phyloP scores from a whole-genome alignment of 2,113 vertebrate species.

The Dasypus novemcinctus region DNA sequence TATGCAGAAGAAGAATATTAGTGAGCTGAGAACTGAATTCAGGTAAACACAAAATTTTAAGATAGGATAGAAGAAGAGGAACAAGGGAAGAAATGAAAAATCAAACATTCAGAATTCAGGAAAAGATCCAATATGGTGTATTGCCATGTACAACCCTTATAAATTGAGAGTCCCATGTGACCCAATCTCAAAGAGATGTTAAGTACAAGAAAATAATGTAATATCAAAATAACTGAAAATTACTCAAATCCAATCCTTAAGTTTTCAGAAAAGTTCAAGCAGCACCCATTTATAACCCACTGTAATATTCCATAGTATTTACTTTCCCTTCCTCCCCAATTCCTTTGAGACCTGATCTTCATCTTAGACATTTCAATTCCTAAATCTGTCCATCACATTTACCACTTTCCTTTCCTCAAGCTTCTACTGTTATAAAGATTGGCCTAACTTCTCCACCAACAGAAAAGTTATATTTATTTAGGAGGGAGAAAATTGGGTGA shows the following conservation, averaged over 20 bases:
- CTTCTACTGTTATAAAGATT: accelerated
- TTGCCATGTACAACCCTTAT: accelerated
- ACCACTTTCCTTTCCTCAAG: not conserved
- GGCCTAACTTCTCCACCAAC: not conserved
- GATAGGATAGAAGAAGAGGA: not conserved
- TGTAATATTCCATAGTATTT: accelerated
- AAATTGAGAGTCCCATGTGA: accelerated
- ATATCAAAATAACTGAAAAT: no score
- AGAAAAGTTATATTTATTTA: not conserved
- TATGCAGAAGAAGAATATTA: not conserved
- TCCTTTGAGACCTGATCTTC: not conserved
- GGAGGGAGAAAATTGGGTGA: not conserved
- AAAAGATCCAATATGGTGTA: no score
- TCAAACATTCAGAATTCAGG: not conserved
- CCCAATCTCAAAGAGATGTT: not conserved
- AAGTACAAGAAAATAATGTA: no score
- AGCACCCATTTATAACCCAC: accelerated
- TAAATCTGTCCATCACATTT: accelerated
- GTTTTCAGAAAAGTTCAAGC: not conserved
- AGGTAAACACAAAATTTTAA: not conserved
- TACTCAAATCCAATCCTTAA: accelerated
- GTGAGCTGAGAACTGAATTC: not conserved
- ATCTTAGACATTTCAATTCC: not conserved
- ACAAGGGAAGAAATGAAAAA: not conserved
- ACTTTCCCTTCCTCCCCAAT: accelerated